These are phyloP conservation scores for Antennarius maculatus DNA, from an alignment of 2,797 vertebrate species.

Conservation along the genomic window DNA sequence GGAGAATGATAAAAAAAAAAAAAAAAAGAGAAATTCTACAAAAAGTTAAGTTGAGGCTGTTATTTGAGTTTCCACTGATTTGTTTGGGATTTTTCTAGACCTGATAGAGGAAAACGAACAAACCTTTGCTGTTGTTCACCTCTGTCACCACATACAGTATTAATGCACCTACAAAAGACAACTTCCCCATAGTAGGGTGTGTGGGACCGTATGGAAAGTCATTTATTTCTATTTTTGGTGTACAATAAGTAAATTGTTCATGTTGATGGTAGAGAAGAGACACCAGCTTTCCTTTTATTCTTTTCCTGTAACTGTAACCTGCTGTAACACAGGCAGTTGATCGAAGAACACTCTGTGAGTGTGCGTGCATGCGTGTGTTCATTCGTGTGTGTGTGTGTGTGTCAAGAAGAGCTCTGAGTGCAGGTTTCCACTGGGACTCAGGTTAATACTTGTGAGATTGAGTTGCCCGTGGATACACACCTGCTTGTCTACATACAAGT, in stretches of 20 bases:
- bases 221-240: neutral
- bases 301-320: neutral
- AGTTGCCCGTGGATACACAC: slow-evolving; percentile 79
- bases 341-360: slow-evolving; percentile 25
- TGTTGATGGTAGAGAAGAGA: neutral
- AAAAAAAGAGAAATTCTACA: neutral
- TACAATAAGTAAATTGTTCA: neutral
- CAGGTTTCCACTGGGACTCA: slow-evolving; percentile 62
- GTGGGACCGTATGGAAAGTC: neutral
- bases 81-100: neutral
- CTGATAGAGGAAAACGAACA: slow-evolving; percentile 20
- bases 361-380: slow-evolving; percentile 5
- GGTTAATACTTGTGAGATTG: slow-evolving; percentile 68
- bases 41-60: neutral
- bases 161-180: neutral
- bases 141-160: slow-evolving; percentile 17
- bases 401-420: slow-evolving; percentile 38
- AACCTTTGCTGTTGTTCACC: slow-evolving; percentile 10
- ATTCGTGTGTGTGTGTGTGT: slow-evolving; percentile 24
- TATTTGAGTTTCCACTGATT: neutral
- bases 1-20: neutral
- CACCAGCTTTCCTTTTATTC: neutral
- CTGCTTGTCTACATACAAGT: slow-evolving; percentile 64
- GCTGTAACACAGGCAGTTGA: neutral
- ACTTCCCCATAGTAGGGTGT: neutral